These are phyloP conservation scores for Amphilophus citrinellus DNA, from an alignment of 2,113 vertebrate species.

Conservation along the genomic window DNA sequence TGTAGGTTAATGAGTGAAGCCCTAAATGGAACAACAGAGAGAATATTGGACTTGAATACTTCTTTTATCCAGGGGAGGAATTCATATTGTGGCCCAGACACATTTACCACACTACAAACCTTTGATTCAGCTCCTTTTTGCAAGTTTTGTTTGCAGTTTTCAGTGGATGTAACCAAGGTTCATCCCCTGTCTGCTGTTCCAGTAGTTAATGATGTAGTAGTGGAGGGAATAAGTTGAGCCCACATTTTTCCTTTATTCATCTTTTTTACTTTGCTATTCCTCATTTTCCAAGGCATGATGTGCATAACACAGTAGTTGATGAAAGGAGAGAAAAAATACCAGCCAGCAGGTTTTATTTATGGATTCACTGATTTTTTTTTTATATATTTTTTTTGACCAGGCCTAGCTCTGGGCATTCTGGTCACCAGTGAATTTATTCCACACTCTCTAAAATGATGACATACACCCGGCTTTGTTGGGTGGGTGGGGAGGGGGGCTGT, in stretches of 20 bases:
- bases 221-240: constrained; percentile 47
- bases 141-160: constrained; percentile 45
- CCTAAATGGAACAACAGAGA: constrained; percentile 34
- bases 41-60: constrained; percentile 23
- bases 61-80: constrained; percentile 1
- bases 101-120: constrained; percentile 20
- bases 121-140: constrained; percentile 58
- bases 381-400: constrained; percentile 58
- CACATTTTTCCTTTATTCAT: constrained; percentile 54
- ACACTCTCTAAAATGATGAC: constrained; percentile 78
- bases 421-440: constrained; percentile 82
- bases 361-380: constrained; percentile 56
- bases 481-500: constrained; percentile 38
- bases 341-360: constrained; percentile 82
- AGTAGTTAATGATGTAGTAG: constrained; percentile 71
- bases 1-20: constrained; percentile 36
- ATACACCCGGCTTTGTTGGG: constrained; percentile 75
- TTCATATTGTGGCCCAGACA: constrained; percentile 24
- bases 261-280: constrained; percentile 63
- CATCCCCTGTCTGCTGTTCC: constrained; percentile 53
- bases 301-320: constrained; percentile 67
- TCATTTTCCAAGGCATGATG: constrained; percentile 69
- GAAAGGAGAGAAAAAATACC: constrained; percentile 74
- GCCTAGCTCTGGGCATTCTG: constrained; percentile 70
- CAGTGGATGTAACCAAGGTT: constrained; percentile 31